phyloP scores from a whole-genome alignment of 1,140 invertebrate genomes.

The Dendrolimus kikuchii region DNA sequence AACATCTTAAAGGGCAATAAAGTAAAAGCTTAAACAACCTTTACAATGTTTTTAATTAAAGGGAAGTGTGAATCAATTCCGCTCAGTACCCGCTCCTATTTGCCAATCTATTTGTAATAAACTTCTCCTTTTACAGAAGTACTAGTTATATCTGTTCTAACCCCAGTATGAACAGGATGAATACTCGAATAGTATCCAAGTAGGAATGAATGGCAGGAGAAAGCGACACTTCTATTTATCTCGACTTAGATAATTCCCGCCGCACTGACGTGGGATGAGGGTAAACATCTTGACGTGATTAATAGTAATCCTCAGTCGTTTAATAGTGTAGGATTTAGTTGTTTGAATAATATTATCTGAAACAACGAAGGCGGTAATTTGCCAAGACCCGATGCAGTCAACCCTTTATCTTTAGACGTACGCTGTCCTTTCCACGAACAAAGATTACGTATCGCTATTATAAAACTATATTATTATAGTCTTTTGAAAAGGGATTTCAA shows the following conservation, averaged over 20 bases:
- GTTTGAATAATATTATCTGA: constrained; percentile 35
- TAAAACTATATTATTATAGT: too few species aligned
- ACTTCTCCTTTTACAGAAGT: constrained; percentile 16
- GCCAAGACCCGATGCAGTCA: constrained; percentile 10
- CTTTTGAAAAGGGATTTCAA: too few species aligned
- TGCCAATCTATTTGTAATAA: too few species aligned
- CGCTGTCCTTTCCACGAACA: too few species aligned
- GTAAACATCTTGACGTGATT: constrained; percentile 59
- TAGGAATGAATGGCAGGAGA: constrained; percentile 31
- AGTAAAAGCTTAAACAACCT: constrained; percentile 8
- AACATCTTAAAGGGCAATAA: constrained; percentile 23
- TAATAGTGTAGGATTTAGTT: constrained; percentile 43
- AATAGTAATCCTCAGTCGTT: constrained; percentile 54
- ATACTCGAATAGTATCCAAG: constrained; percentile 13
- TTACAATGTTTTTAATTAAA: neutral
- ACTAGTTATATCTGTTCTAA: constrained; percentile 22
- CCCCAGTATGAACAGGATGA: constrained; percentile 17
- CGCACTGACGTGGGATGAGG: constrained; percentile 48
- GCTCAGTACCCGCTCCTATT: too few species aligned
- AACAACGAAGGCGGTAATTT: constrained; percentile 20
- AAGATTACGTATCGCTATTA: too few species aligned
- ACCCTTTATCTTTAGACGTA: too few species aligned
- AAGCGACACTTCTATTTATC: constrained; percentile 44
- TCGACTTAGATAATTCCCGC: constrained; percentile 46
- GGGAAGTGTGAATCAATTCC: too few species aligned